Evolutionary conservation across 2,113 vertebrate genomes (phyloP), one percentile per base, ranked within the genome.

Genomic region (Condylura cristata): DNA sequence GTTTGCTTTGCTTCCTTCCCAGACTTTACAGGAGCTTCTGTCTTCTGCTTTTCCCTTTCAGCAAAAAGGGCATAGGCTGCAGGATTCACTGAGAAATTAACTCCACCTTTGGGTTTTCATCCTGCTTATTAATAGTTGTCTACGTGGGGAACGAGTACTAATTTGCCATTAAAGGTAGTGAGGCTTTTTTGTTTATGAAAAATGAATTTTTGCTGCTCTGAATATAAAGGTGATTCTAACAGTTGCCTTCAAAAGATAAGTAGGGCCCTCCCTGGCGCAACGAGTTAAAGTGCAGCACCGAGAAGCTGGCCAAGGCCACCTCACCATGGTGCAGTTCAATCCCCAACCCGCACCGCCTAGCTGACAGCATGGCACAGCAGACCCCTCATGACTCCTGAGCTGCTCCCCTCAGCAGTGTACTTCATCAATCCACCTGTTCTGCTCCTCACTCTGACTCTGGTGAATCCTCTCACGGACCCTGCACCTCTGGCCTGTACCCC

Each of bases 161-260:
- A 48, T 85, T 88, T 88, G 61, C 74, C 30, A 34, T 53, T 56
- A 11, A 61, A 92, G n/a, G 14, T 28, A 39, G 37, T 13, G 51
- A 22, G 53, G 53, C 7, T 56, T 56, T 56, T 20, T 56, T 56
- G 53, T 68, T 86, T 44, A 5, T 60, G 8, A 24, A 89, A 87
- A 93, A 88, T 92, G 18, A 81, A 88, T 68, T 92, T 90, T 78
- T 65, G 86, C 58, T 86, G 78, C 78, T 86, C 7, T 86, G 41
- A 79, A 96, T 94, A 86, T 70, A 82, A 90, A 83, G 86, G 28
- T 17, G 20, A 95, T 74, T 78, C 86, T 96, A 86, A 93, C 87
- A n/a, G 17, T 53, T 80, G 22, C 32, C 70, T 85, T 46, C 61
- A 71, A 56, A 71, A 56, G n/a, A n/a, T n/a, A n/a, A n/a, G n/a